Evolutionary conservation across 1,140 invertebrate species (phyloP), one percentile per base, ranked within the genome.

Genomic region (Colletes gigas): DNA sequence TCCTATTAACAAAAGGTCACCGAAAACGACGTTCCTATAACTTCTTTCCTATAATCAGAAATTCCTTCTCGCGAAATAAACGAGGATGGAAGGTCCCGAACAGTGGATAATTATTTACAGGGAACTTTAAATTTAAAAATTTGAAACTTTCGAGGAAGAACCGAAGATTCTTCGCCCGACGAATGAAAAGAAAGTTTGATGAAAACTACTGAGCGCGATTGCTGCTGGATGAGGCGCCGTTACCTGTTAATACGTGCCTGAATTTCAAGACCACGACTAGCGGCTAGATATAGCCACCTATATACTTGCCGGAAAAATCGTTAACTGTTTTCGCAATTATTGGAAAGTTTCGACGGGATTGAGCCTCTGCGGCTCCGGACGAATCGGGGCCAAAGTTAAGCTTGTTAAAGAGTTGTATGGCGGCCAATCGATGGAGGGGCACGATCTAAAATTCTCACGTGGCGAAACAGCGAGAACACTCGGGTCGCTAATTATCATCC

Each of bases 271-370:
- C 3, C 15, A 52, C 6, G 65, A 55, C 68, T 30, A 30, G 30
- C 2, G 30, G 55, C 60, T 19, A 39, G 21, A 57, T 19, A 60
- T 21, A 19, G 59, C 21, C 77, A 71, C 66, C 70, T 30, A 59
- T 78, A 72, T 81, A 76, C 67, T 52, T 55, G 39, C 39, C 50
- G 66, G 73, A 81, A 90, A 90, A 86, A 88, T 89, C 73, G 82
- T 70, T 88, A 90, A 88, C 87, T 90, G 85, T 67, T 89, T 86
- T 79, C 50, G 54, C 72, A 75, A 85, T 88, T 89, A 90, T 90
- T 89, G 81, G 87, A 89, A 89, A 88, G 72, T 90, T 90, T 85
- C 62, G 74, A 80, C 74, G 82, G 79, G 76, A 83, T 77, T 75
- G 81, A 87, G 55, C 57, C 59, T 75, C 44, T 47, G 67, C 50